Percentiles rank a stretch among this genome's conserved stretches.
These are phyloP conservation scores for Aethina tumida DNA, from an alignment of 1,140 invertebrate genomes.

Conservation along the genomic window DNA sequence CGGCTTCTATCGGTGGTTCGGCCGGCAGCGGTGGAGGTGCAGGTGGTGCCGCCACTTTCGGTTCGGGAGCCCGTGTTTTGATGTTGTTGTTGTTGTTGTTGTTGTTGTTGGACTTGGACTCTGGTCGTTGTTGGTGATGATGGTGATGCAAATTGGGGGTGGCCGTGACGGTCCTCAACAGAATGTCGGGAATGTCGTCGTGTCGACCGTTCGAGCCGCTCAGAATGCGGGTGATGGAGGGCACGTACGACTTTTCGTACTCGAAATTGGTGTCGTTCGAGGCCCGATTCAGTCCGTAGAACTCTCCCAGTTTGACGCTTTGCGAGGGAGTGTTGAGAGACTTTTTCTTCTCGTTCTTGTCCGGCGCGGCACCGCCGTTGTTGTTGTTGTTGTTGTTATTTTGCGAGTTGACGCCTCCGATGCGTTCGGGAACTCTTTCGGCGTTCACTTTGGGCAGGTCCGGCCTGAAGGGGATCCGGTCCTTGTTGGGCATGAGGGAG, in stretches of 20 bases:
- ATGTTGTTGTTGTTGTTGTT: too few species aligned
- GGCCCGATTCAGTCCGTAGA: conserved; percentile 28
- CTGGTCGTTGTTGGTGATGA: conserved; percentile 37
- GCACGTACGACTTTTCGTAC: conserved; percentile 32
- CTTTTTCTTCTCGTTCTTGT: conserved; percentile 48
- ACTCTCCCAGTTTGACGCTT: conserved; percentile 36
- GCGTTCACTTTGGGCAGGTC: conserved; percentile 35
- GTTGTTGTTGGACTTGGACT: conserved; percentile 22
- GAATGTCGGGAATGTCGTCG: conserved; percentile 64
- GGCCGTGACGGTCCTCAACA: conserved; percentile 56
- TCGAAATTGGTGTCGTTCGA: conserved; percentile 31
- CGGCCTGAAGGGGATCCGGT: conserved; percentile 68
- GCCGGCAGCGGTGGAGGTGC: conserved; percentile 4
- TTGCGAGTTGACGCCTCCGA: too few species aligned
- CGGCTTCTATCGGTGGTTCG: conserved; percentile 4
- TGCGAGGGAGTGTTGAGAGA: conserved; percentile 60
- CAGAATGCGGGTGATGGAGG: conserved; percentile 66
- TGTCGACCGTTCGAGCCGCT: conserved; percentile 71
- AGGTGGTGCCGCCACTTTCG: conserved; percentile 7
- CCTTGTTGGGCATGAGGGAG: conserved; percentile 62
- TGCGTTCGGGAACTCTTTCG: conserved; percentile 21
- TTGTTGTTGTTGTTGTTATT: too few species aligned
- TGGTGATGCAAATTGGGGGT: conserved; percentile 45
- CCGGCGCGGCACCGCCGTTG: conserved; percentile 10
- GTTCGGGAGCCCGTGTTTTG: conserved; percentile 35